Base-by-base conservation (phyloP, 2,797 vertebrate species). In the Phaenicophaeus curvirostris region DNA sequence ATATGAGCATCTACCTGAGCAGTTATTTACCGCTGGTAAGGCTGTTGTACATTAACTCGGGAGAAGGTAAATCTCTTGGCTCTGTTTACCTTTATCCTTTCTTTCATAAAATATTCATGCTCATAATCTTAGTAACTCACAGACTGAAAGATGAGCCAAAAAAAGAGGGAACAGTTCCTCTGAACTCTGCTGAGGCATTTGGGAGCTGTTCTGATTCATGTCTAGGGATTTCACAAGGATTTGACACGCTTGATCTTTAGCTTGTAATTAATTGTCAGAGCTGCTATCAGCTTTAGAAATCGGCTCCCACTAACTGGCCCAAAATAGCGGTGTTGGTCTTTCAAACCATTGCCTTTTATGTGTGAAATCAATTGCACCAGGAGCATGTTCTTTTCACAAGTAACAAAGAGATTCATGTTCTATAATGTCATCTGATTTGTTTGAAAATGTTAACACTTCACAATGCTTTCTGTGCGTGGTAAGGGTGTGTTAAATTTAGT, bases 171-270 rank as follows among this genome's bases (percentile, higher is more conserved):
- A 28, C 37, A 41, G 51, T 92, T 91, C 35, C 83, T 87, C 71
- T 93, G 90, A 90, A 74, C 51, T 61, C 30, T 48, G 1, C 44
- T 50, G 76, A 71, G 41, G 66, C 66, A 76, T 73, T 92, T 5
- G 7, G 72, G 67, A 95, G 75, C 80, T 71, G 42, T 93, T 95
- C 75, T 76, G 72, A 79, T 91, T 68, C 25, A 53, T 35, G 48
- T 63, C 73, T 89, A 31, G 88, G 73, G 89, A 93, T 93, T 83
- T 93, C 84, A 46, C 42, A 87, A 30, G 80, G 67, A 94, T 96
- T 95, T 97, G 87, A 96, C 85, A 51, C 82, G 50, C 92, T 94
- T 96, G 87, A 95, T 89, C 89, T 94, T 95, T 93, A 90, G 79
- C 46, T 89, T 87, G 53, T 94, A 95, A 95, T 87, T 96, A 97